Base-by-base conservation (phyloP, 2,888 invertebrate genomes). In the Melanargia galathea region DNA sequence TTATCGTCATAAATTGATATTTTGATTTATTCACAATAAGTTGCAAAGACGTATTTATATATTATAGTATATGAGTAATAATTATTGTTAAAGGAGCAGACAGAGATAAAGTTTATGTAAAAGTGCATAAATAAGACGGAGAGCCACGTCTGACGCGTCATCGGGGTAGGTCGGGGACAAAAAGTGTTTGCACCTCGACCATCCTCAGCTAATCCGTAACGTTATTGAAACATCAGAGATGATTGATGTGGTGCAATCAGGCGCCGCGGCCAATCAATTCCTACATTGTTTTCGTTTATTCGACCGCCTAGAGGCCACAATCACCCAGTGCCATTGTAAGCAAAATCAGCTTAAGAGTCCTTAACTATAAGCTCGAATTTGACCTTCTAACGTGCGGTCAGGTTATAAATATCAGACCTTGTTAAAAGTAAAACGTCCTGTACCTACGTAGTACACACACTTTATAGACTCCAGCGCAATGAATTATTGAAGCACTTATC, bases 151-250 rank as follows among this genome's bases (percentile, higher is more conserved):
- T 82, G 80, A 83, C 83, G 81, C 81, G 71, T 75, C 67, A 70
- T 74, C 83, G 83, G 87, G 87, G 88, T 88, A 87, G 88, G 88
- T 89, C 87, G 81, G 83, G 80, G 80, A 81, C 80, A 74, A 70
- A 51, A 74, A 75, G 73, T 73, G 69, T 69, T 71, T 73, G 70
- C 68, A 72, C 61, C 70, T 69, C 75, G 68, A 71, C 70, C 69
- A 65, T 71, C 64, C 73, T 71, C 73, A 70, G 65, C 73, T 75
- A 73, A 75, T 75, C 69, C 64, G 63, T 63, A 67, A 69, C 70
- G 74, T 77, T 79, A 81, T 81, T 80, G 78, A 77, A 78, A 74
- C 75, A 75, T 75, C 75, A 76, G 62, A 62, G 63, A 74, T 80
- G 76, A 81, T 84, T 78, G 80, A 82, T 81, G 76, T 68, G 72